These are phyloP conservation scores for Corythucha ciliata DNA, from an alignment of 2,888 invertebrate genomes.

Conservation along the genomic window DNA sequence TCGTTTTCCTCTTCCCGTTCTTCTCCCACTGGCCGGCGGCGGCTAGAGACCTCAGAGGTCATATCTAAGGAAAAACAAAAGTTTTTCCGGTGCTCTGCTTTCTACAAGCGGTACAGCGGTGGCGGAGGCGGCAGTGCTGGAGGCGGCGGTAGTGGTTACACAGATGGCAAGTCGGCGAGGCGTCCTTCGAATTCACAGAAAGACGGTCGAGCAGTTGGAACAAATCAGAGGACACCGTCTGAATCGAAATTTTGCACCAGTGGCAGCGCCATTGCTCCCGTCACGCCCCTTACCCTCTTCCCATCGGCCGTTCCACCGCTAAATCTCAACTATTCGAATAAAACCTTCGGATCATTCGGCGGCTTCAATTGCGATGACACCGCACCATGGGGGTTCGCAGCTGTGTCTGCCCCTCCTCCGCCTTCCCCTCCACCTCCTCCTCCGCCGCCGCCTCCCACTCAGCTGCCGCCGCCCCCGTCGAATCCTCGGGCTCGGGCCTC, in stretches of 20 bases:
- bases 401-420: constrained; percentile 42
- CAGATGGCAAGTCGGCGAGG: no score
- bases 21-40: constrained; percentile 36
- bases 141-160: no score
- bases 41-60: constrained; percentile 52
- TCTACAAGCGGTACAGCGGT: constrained; percentile 45
- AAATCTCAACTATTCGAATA: constrained; percentile 17
- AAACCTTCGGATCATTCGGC: constrained; percentile 24
- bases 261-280: constrained; percentile 27
- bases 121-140: no score
- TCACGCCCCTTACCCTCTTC: constrained; percentile 30
- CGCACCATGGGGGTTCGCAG: constrained; percentile 52
- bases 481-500: neutral
- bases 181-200: no score
- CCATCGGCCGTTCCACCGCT: constrained; percentile 28
- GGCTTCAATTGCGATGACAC: constrained; percentile 20
- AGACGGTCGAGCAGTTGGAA: no score
- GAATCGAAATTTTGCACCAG: no score
- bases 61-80: constrained; percentile 83
- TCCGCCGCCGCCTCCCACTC: constrained; percentile 12
- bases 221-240: no score
- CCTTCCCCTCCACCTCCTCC: constrained; percentile 15
- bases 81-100: constrained; percentile 72
- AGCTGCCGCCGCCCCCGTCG: constrained; percentile 11
- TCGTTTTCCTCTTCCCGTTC: constrained; percentile 30